Evolutionary conservation across 2,797 vertebrate genomes (phyloP).

Genomic region (Neomorphus geoffroyi): DNA sequence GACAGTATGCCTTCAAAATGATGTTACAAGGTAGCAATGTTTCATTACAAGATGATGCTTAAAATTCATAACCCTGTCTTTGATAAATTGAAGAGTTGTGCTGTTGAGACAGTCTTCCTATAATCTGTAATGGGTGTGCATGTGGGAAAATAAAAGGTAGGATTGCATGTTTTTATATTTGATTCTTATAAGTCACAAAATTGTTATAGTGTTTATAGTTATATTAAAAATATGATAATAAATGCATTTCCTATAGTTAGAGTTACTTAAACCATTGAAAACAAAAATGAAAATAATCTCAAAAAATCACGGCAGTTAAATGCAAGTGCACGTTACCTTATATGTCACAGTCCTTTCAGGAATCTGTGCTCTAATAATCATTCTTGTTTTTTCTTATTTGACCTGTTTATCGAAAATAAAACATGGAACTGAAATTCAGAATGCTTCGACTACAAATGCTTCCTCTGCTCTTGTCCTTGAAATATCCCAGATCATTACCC

Average conservation of each 20-base stretch:
- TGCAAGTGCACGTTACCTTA: neutral
- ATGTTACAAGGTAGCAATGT: neutral
- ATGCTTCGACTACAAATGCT: neutral
- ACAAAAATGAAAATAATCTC: neutral
- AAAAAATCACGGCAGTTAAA: neutral
- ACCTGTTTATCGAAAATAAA: neutral
- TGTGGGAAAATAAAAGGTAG: neutral
- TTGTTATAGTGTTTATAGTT: neutral
- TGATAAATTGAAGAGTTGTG: neutral
- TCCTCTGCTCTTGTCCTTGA: neutral
- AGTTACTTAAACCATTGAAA: neutral
- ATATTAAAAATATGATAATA: neutral
- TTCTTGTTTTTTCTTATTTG: neutral
- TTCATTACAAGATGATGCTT: neutral
- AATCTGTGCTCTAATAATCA: neutral
- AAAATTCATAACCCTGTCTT: neutral
- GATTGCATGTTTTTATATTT: neutral
- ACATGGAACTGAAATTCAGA: neutral
- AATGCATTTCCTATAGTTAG: neutral
- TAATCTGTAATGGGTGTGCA: neutral
- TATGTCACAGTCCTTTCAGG: neutral
- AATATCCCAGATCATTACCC: neutral
- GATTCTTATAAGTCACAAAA: neutral
- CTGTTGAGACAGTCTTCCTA: neutral
- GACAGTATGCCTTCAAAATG: neutral